These are phyloP conservation scores for Barnardius zonarius DNA, from an alignment of 2,113 vertebrate species.

Conservation along the genomic window DNA sequence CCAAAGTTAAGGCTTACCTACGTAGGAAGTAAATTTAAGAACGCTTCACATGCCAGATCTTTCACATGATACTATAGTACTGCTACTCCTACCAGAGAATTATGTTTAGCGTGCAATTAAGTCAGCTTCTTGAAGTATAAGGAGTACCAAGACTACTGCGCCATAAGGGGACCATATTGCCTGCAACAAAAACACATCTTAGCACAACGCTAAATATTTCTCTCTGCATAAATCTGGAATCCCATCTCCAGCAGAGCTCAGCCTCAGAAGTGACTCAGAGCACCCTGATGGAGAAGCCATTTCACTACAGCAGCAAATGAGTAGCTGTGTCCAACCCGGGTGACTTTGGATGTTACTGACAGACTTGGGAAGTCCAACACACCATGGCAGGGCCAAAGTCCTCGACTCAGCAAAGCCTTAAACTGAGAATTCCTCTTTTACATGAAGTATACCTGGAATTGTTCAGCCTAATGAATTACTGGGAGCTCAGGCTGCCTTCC, in stretches of 20 bases:
- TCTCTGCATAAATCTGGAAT: conserved; percentile 58
- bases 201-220: conserved; percentile 60
- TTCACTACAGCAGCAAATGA: not conserved
- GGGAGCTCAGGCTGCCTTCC: not conserved
- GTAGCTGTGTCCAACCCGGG: accelerated
- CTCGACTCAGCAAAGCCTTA: accelerated
- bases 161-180: conserved; percentile 64
- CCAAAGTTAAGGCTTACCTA: not conserved
- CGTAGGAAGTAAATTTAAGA: not conserved
- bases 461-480: accelerated
- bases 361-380: not conserved
- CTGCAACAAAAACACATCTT: conserved; percentile 52
- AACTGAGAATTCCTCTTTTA: not conserved
- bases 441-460: accelerated
- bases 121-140: conserved; percentile 10
- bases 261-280: not conserved
- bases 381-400: not conserved
- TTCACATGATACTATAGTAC: not conserved
- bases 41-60: not conserved
- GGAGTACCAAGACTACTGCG: conserved; percentile 33
- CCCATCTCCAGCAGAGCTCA: not conserved
- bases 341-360: accelerated
- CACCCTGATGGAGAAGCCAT: not conserved
- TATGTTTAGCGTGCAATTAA: conserved; percentile 34
- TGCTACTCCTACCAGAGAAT: conserved; percentile 42